Conservation (phyloP, 2,113 vertebrate species). For the Haemorhous mexicanus region DNA sequence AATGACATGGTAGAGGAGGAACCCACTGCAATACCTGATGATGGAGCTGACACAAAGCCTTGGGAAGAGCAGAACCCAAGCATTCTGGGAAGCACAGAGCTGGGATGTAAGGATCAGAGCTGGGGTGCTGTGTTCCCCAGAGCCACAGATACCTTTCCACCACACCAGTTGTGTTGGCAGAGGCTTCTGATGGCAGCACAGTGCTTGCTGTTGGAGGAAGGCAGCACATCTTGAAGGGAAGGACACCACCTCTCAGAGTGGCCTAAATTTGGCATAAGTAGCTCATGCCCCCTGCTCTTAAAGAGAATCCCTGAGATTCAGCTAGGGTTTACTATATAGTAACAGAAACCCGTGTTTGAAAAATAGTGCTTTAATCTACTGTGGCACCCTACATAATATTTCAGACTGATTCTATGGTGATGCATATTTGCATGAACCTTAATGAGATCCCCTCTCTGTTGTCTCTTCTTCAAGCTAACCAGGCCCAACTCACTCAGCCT, state of each 20-base stretch:
- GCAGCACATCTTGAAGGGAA: background rate
- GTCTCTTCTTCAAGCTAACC: background rate
- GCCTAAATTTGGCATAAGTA: background rate
- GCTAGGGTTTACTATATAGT: background rate
- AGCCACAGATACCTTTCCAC: fast-evolving
- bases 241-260: background rate
- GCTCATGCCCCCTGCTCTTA: background rate
- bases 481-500: background rate
- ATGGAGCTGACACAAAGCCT: background rate
- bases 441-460: background rate
- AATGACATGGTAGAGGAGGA: background rate
- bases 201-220: background rate
- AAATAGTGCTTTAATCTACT: background rate
- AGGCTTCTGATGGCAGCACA: fast-evolving
- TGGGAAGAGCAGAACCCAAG: background rate
- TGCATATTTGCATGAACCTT: background rate
- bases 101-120: background rate
- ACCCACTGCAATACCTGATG: background rate
- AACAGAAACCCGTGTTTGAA: background rate
- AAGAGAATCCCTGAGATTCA: background rate
- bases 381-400: background rate
- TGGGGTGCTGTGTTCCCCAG: background rate
- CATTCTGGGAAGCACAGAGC: fast-evolving
- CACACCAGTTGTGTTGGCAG: fast-evolving
- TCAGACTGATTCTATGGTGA: background rate